Conservation (phyloP, 2,797 vertebrate species). For the Xenopus petersii region DNA sequence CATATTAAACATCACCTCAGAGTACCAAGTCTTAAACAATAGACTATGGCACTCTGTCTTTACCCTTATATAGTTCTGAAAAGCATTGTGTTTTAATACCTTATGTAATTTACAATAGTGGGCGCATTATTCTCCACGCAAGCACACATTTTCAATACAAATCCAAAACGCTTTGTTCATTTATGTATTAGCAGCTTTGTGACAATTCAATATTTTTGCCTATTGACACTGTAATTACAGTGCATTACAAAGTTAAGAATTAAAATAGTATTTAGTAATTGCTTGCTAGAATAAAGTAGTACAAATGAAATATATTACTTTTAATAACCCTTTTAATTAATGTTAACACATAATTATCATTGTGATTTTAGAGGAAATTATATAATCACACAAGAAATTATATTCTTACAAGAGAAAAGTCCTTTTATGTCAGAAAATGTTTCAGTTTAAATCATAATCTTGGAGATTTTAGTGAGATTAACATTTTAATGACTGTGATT, state of each 20-base stretch:
- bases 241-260: neutral
- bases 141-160: neutral
- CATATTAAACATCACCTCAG: too few species aligned
- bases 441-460: too few species aligned
- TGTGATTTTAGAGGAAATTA: neutral
- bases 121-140: neutral
- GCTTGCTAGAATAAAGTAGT: neutral
- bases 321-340: slow-evolving; percentile 5
- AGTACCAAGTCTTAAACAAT: too few species aligned
- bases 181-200: neutral
- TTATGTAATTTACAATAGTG: too few species aligned
- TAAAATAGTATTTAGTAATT: slow-evolving; percentile 14
- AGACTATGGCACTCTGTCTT: too few species aligned
- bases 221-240: slow-evolving; percentile 17
- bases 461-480: too few species aligned
- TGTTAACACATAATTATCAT: slow-evolving; percentile 1
- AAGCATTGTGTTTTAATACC: too few species aligned
- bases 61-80: too few species aligned
- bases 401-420: neutral
- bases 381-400: neutral
- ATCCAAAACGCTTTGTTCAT: neutral
- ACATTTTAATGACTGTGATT: too few species aligned
- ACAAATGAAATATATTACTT: slow-evolving; percentile 11
- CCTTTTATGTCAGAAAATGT: neutral
- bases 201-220: slow-evolving; percentile 10